These are phyloP conservation scores for Terrapene triunguis DNA, from an alignment of 2,113 vertebrate genomes.

Conservation along the genomic window DNA sequence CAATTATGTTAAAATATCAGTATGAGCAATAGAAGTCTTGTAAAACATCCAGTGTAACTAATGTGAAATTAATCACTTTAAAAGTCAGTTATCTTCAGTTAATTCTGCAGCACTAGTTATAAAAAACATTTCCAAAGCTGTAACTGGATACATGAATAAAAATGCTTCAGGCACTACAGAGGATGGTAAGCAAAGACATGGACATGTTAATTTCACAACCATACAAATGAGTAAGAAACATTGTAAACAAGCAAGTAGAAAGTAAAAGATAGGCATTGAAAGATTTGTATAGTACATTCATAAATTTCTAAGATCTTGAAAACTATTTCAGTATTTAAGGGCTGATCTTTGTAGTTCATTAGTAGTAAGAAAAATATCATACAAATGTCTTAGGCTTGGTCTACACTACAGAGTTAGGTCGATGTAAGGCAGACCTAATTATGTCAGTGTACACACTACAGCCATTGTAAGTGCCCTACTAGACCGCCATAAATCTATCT, in stretches of 20 bases:
- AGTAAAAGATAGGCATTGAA: background rate
- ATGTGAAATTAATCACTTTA: rapidly evolving
- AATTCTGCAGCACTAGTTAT: rapidly evolving
- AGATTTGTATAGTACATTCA: background rate
- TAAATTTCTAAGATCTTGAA: background rate
- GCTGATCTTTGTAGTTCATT: background rate
- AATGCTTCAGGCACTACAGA: background rate
- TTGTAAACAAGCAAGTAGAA: background rate
- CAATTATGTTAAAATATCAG: too few relatives aligned
- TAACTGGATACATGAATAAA: background rate
- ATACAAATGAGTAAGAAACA: background rate
- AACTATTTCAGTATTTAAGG: background rate
- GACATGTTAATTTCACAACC: background rate
- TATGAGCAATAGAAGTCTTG: too few relatives aligned
- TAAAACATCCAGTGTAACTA: background rate
- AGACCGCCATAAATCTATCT: too few relatives aligned
- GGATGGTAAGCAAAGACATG: too few relatives aligned
- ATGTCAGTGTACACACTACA: too few relatives aligned
- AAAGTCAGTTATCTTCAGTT: too few relatives aligned
- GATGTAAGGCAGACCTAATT: too few relatives aligned
- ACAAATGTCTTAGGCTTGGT: background rate
- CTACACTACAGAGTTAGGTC: too few relatives aligned
- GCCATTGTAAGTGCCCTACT: too few relatives aligned
- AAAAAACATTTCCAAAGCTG: background rate
- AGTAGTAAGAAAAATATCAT: background rate